phyloP scores from a whole-genome alignment of 1,140 invertebrate genomes.

The Lepeophtheirus salmonis region DNA sequence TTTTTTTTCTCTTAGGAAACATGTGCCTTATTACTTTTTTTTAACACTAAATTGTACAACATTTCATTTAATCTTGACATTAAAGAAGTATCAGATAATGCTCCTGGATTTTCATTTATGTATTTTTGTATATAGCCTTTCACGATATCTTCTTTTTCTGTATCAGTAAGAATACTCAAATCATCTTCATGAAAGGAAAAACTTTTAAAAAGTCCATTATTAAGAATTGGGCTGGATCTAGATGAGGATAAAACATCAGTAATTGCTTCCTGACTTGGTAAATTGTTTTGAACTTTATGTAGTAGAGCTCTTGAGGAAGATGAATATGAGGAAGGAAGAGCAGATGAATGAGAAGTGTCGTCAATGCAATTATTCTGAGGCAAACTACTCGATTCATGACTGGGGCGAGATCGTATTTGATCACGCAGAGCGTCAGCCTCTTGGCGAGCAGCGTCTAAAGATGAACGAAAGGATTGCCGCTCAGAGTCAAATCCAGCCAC shows the following conservation, averaged over 20 bases:
- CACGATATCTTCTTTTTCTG: not conserved
- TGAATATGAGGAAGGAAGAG: not conserved
- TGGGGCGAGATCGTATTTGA: not conserved
- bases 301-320: not conserved
- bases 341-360: not conserved
- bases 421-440: slow-evolving; percentile 7
- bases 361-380: not conserved
- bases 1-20: no score
- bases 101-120: not conserved
- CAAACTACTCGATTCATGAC: not conserved
- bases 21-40: not conserved
- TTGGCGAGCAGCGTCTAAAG: not conserved
- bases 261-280: not conserved
- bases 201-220: not conserved
- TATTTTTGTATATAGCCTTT: not conserved
- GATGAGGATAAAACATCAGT: not conserved
- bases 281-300: not conserved
- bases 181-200: not conserved
- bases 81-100: slow-evolving; percentile 1
- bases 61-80: not conserved
- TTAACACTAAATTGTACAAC: not conserved
- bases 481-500: not conserved
- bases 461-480: not conserved
- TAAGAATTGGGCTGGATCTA: not conserved
- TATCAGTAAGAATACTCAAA: not conserved